Evolutionary conservation across 1,140 invertebrate species (phyloP), one percentile per base, ranked within the genome.

Genomic region (Drosophila nannoptera): DNA sequence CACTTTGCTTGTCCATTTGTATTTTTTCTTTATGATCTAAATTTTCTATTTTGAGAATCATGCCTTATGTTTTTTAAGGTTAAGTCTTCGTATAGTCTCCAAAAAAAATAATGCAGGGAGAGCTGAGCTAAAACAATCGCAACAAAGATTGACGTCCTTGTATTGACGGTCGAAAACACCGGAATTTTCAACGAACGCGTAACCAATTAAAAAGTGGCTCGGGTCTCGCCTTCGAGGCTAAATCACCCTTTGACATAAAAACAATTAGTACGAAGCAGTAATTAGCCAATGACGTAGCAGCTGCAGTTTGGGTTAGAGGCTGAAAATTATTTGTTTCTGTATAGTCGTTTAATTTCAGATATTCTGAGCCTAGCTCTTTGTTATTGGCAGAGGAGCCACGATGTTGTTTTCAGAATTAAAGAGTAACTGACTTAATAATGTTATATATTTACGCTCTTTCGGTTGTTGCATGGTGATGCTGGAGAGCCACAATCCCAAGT

Each of bases 211-310:
- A 74, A 61, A 9, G 33, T 29, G 29, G 43, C 50, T 16, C 12
- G 29, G 29, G 35, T 35, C 52, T 61, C 46, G 32, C 16, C 48
- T 16, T 35, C 22, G 42, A 40, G 31, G 16, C 8, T 31, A 63
- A 82, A 61, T 72, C 67, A 73, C 72, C 68, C 74, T 75, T 78
- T 78, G 32, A 36, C 16, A 42, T 12, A 45, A 36, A 36, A 14
- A 61, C 75, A 84, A 84, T 84, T 81, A 86, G 38, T 32, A 45
- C 36, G 12, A 22, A 54, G 43, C 42, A 56, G 60, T 84, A 84
- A 84, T 84, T 86, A 84, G 81, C 80, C 80, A 84, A 84, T 84
- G 81, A 86, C 73, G 35, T 46, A 29, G 62, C 58, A 84, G 53
- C 63, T 67, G 43, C 11, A 45, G 55, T 35, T 58, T 8, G 43